Evolutionary conservation across 2,113 vertebrate species (phyloP).

Genomic region (Urocolius indicus): DNA sequence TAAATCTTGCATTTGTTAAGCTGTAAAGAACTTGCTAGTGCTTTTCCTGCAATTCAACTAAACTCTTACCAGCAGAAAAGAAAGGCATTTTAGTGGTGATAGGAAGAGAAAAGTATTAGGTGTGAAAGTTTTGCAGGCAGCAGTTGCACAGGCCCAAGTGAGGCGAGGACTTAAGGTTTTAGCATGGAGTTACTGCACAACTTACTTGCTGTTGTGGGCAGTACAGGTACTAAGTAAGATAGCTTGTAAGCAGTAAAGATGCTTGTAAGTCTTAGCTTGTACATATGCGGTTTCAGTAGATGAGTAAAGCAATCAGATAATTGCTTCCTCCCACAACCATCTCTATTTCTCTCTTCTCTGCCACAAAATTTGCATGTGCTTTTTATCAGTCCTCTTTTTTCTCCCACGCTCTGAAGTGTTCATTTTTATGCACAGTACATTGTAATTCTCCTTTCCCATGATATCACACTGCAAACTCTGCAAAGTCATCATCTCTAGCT

Average conservation of each 20-base stretch:
- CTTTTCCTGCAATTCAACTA: neutral
- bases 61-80: neutral
- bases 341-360: neutral
- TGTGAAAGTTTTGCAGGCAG: neutral
- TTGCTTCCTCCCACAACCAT: slow-evolving; percentile 21
- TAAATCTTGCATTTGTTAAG: neutral
- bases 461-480: neutral
- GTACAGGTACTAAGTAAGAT: neutral
- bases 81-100: neutral
- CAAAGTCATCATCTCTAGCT: neutral
- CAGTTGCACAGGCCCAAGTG: neutral
- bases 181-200: neutral
- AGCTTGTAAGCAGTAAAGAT: rapidly evolving
- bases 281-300: neutral
- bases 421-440: neutral
- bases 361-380: neutral
- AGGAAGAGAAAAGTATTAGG: neutral
- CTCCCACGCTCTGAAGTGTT: neutral
- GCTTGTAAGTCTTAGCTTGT: neutral
- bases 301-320: slow-evolving; percentile 3
- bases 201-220: neutral
- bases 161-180: neutral
- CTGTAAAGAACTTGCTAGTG: neutral
- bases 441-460: neutral
- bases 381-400: neutral